Evolutionary conservation across 2,113 vertebrate species (phyloP), one percentile per base, ranked within the genome.

Genomic region (Todiramphus chloris): DNA sequence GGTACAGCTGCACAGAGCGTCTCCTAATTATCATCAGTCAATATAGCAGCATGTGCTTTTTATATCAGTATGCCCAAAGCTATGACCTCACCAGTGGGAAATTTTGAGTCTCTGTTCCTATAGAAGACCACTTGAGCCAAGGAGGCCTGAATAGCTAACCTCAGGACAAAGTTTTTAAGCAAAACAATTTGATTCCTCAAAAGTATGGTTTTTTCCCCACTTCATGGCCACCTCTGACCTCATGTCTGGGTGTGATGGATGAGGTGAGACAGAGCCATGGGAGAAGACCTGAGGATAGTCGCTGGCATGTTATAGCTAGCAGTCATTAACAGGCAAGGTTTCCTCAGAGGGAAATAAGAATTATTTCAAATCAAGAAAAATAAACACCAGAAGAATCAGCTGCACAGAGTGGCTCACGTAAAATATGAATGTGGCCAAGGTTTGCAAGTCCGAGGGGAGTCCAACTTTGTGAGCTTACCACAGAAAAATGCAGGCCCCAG

Each of bases 351-450:
- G 73, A 92, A 97, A 93, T 97, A 92, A 86, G 91, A 95, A 97
- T 95, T 94, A 96, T 96, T 97, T 96, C 90, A 95, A 62, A 91
- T 89, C 83, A 96, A 97, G 94, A 91, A 95, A 94, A 97, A 94
- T 85, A 96, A 97, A 97, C 87, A 95, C 84, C 68, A 94, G 69
- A 80, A 89, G 56, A 74, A 91, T 87, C 95, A 97, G 76, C 83
- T 87, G 74, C 46, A 19, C 63, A 93, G 46, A 89, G 74, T 59
- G 74, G 74, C 73, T 96, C 87, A 58, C 11, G 31, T 97, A 97
- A 98, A 97, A 96, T 92, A 96, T 43, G 77, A 96, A 97, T 37
- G 87, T 78, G 80, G 95, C 82, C 68, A 90, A 94, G 66, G 89
- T 97, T 97, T 98, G 93, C 48, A 94, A 94, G 91, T 83, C 97